Percentiles rank a stretch among this genome's conserved stretches.
phyloP scores from a whole-genome alignment of 2,113 vertebrate genomes.

The Nycticorax nycticorax region DNA sequence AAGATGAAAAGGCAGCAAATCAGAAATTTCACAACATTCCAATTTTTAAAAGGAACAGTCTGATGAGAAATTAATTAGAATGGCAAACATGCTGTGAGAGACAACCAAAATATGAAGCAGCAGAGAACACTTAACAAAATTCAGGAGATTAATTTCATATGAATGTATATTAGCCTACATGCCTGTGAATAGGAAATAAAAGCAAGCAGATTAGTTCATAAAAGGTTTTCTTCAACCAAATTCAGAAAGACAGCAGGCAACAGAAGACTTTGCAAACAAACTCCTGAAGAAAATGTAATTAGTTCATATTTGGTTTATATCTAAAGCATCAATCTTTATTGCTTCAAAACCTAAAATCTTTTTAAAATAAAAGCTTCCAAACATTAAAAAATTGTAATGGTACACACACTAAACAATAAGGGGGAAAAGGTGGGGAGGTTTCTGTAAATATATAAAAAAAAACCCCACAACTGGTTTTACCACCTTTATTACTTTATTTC shows the following conservation, averaged over 20 bases:
- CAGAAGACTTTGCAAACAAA: not conserved
- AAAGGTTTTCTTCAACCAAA: not conserved
- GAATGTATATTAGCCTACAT: not conserved
- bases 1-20: slow-evolving; percentile 15
- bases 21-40: not conserved
- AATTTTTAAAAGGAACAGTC: not conserved
- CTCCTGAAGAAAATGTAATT: not conserved
- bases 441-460: not conserved
- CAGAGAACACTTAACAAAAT: not conserved
- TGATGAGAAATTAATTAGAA: not conserved
- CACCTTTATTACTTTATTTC: not conserved
- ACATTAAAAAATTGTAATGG: not conserved
- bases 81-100: not conserved
- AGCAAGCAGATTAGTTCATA: not conserved
- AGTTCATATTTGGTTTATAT: not conserved
- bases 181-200: not conserved
- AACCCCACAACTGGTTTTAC: not conserved
- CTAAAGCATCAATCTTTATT: not conserved
- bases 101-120: not conserved
- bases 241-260: not conserved
- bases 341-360: not conserved
- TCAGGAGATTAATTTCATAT: not conserved
- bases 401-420: not conserved
- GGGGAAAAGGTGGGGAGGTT: not conserved
- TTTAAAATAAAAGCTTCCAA: not conserved